Evolutionary conservation across 2,888 invertebrate species (phyloP).

Genomic region (Lamproptera curius): DNA sequence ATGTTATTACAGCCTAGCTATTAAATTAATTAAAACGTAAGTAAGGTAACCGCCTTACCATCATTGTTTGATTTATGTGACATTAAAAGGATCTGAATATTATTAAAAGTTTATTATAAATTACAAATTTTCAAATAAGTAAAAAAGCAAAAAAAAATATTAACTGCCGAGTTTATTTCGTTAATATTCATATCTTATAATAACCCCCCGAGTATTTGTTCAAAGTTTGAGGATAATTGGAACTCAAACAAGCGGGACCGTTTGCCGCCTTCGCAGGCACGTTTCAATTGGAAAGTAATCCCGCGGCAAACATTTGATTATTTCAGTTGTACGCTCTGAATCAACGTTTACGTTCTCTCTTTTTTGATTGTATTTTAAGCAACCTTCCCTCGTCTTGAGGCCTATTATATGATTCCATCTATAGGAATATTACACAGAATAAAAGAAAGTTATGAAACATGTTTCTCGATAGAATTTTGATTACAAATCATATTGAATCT

Average conservation of each 20-base stretch:
- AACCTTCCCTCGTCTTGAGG: background rate
- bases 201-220: constrained; percentile 61
- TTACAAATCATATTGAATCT: background rate
- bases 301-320: constrained; percentile 24
- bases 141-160: no score
- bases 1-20: no score
- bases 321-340: constrained; percentile 2
- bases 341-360: background rate
- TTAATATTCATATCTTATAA: constrained; percentile 63
- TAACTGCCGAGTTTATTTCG: background rate
- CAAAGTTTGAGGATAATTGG: constrained; percentile 65
- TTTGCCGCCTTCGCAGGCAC: constrained; percentile 68
- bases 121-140: no score
- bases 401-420: no score
- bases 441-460: background rate
- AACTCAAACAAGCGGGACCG: constrained; percentile 69
- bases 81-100: no score
- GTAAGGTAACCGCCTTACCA: no score
- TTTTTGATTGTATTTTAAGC: background rate
- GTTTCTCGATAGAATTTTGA: background rate
- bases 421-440: background rate
- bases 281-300: constrained; percentile 75
- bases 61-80: no score
- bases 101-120: no score
- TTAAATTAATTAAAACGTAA: no score